Percentiles rank a stretch among this genome's conserved stretches.
Evolutionary conservation across 2,113 vertebrate genomes (phyloP).

Genomic region (Elaphurus davidianus): DNA sequence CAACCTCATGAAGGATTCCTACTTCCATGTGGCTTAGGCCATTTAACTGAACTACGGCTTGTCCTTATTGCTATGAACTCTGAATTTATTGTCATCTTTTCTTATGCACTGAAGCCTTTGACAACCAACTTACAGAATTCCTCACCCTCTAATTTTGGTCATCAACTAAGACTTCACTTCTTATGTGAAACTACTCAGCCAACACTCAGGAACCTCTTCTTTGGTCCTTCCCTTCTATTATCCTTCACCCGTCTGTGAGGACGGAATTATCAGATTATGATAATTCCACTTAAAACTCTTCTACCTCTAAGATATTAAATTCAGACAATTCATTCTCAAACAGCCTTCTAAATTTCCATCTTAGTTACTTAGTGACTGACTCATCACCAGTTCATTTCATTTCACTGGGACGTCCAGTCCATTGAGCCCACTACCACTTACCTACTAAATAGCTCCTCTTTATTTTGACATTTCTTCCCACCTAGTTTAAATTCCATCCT

Average conservation of each 20-base stretch:
- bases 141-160: background rate
- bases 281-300: background rate
- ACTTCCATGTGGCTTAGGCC: background rate
- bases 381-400: background rate
- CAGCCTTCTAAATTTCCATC: background rate
- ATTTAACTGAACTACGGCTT: background rate
- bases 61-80: background rate
- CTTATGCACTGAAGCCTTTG: background rate
- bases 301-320: background rate
- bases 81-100: background rate
- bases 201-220: background rate
- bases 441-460: background rate
- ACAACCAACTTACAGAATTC: background rate
- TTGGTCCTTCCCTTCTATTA: background rate
- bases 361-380: background rate
- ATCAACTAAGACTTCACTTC: no score
- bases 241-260: background rate
- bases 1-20: background rate
- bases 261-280: background rate
- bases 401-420: background rate
- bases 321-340: background rate
- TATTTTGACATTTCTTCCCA: background rate
- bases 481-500: background rate
- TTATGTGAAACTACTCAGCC: background rate
- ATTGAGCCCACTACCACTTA: background rate